Conservation (phyloP, 2,113 vertebrate genomes). For the Notechis scutatus region DNA sequence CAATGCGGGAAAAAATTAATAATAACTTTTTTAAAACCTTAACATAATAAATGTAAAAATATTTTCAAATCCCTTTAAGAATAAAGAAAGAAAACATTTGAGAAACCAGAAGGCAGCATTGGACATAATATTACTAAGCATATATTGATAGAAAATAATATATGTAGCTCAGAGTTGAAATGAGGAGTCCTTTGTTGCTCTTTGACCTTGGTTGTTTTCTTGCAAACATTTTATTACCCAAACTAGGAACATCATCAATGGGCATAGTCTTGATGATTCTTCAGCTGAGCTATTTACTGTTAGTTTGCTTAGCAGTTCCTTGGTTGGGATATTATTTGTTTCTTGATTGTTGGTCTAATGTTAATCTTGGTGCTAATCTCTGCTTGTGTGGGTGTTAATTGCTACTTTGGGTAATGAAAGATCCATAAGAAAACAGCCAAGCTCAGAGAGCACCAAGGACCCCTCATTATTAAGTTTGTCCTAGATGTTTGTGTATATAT, state of each 20-base stretch:
- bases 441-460: not conserved
- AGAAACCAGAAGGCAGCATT: not conserved
- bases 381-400: not conserved
- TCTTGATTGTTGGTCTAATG: not conserved
- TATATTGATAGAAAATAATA: not conserved
- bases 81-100: not conserved
- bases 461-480: not conserved
- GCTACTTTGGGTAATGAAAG: not conserved
- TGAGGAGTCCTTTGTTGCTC: not conserved
- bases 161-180: not conserved
- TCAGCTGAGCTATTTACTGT: not conserved
- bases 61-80: not conserved
- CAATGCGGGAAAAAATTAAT: not conserved
- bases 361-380: not conserved
- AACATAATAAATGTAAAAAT: not conserved
- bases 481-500: not conserved
- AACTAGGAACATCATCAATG: not conserved
- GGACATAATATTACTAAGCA: not conserved
- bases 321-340: not conserved
- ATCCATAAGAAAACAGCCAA: not conserved
- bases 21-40: not conserved
- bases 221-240: not conserved
- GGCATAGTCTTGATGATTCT: not conserved
- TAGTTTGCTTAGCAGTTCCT: not conserved
- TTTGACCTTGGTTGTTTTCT: not conserved